Evolutionary conservation across 2,797 vertebrate genomes (phyloP).

Genomic region (Trachurus trachurus): DNA sequence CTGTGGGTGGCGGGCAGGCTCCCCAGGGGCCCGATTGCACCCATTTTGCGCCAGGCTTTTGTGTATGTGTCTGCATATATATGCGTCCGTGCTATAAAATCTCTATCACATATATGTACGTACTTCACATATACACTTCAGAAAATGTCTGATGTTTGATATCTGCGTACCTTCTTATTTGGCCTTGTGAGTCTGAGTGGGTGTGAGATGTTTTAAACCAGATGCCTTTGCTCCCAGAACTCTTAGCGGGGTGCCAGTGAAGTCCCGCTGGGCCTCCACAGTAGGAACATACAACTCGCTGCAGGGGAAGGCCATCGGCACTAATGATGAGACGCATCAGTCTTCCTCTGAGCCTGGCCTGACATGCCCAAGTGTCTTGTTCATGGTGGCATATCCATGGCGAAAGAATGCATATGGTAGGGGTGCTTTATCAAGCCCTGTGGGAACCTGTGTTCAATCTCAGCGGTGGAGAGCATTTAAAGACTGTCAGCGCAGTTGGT

Average conservation of each 20-base stretch:
- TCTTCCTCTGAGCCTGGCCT: constrained; percentile 77
- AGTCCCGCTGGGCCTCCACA: constrained; percentile 79
- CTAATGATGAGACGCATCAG: constrained; percentile 79
- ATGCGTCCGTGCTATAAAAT: constrained; percentile 26
- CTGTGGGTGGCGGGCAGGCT: constrained; percentile 51
- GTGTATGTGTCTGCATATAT: constrained; percentile 47
- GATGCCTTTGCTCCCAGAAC: constrained; percentile 85
- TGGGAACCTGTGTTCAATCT: constrained; percentile 81
- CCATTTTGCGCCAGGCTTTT: constrained; percentile 73
- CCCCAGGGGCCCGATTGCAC: constrained; percentile 60
- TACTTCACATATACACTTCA: constrained; percentile 18
- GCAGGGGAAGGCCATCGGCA: constrained; percentile 63
- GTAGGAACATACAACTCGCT: constrained; percentile 76
- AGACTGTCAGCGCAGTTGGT: constrained; percentile 68
- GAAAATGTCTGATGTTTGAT: constrained; percentile 24
- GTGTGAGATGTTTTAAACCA: constrained; percentile 73
- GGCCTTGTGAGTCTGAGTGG: constrained; percentile 43
- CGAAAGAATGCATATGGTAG: constrained; percentile 76
- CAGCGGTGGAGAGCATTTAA: constrained; percentile 71
- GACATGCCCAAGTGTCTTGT: constrained; percentile 78
- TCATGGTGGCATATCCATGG: constrained; percentile 81
- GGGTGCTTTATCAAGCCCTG: constrained; percentile 82
- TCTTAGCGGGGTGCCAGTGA: constrained; percentile 80
- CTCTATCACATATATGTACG: constrained; percentile 13
- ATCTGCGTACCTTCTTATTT: constrained; percentile 29